These are phyloP conservation scores for Origma solitaria DNA, from an alignment of 2,113 vertebrate species.

Conservation along the genomic window DNA sequence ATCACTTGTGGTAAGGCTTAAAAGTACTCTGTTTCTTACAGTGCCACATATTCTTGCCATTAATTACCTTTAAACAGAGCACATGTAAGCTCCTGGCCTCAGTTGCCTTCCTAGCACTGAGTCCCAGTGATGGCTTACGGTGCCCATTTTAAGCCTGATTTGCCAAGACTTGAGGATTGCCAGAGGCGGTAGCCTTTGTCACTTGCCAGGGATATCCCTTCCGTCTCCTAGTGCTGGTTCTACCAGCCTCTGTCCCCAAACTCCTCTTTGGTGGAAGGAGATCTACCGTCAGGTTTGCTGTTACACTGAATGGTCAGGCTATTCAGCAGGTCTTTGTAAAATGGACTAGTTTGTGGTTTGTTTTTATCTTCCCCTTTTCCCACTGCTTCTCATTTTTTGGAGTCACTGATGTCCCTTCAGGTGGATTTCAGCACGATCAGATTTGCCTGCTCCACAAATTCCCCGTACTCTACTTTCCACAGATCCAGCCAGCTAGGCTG, in stretches of 20 bases:
- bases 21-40: not conserved
- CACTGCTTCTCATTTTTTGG: not conserved
- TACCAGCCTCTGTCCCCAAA: not conserved
- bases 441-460: not conserved
- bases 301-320: accelerated
- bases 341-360: not conserved
- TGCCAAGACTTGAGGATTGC: not conserved
- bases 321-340: not conserved
- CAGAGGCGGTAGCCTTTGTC: not conserved
- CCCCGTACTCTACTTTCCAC: accelerated
- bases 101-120: not conserved
- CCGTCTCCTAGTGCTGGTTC: not conserved
- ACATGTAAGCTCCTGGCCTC: not conserved
- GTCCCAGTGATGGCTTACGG: not conserved
- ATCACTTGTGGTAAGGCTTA: not conserved
- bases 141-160: not conserved
- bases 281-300: not conserved
- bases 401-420: not conserved
- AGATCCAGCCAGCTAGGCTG: not conserved
- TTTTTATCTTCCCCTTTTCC: not conserved
- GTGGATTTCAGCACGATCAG: not conserved
- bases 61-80: not conserved
- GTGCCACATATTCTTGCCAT: not conserved
- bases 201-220: not conserved
- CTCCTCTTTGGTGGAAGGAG: not conserved